phyloP scores from a whole-genome alignment of 2,797 vertebrate species.

The Carapus acus region DNA sequence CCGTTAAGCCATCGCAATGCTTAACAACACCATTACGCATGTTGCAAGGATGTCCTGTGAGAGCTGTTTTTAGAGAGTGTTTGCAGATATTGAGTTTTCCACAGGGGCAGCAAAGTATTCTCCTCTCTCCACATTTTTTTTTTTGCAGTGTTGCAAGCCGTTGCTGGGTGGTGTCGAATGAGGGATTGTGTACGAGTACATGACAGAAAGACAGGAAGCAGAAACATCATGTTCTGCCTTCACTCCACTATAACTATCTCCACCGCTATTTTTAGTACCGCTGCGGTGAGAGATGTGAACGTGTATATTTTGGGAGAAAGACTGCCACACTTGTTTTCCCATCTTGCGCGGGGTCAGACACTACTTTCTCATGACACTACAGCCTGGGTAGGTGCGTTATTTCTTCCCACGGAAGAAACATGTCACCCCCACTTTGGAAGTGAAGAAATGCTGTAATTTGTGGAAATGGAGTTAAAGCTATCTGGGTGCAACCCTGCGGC shows the following conservation, averaged over 20 bases:
- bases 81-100: slow-evolving; percentile 7
- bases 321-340: no score
- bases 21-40: not conserved
- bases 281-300: no score
- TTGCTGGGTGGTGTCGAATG: slow-evolving; percentile 56
- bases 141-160: slow-evolving; percentile 50
- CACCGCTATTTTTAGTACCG: not conserved
- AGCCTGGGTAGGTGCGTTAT: no score
- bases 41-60: not conserved
- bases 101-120: slow-evolving; percentile 6
- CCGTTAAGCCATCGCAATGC: no score
- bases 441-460: no score
- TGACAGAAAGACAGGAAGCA: not conserved
- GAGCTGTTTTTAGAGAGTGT: not conserved
- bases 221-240: slow-evolving; percentile 21
- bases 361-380: no score
- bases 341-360: no score
- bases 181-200: slow-evolving; percentile 48
- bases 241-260: not conserved
- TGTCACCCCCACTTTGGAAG: no score
- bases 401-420: no score
- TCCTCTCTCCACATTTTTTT: slow-evolving; percentile 21
- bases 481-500: no score
- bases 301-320: no score
- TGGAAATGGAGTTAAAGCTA: no score